A percentile compares a stretch with the other conserved stretches of the same genome.
phyloP scores from a whole-genome alignment of 2,113 vertebrate species.

The Isichthys henryi region DNA sequence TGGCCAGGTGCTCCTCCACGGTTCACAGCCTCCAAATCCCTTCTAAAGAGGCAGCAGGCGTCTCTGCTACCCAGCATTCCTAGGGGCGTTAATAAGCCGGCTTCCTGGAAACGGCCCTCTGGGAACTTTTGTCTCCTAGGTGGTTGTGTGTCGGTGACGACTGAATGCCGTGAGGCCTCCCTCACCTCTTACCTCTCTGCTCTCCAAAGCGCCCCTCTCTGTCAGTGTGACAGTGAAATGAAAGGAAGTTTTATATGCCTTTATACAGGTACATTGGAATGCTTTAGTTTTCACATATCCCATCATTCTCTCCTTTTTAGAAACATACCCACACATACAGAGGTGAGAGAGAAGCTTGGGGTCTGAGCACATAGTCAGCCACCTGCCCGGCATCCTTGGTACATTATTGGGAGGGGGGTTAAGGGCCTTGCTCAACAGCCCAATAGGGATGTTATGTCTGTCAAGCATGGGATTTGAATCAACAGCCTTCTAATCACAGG shows the following conservation, averaged over 20 bases:
- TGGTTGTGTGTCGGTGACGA: background rate
- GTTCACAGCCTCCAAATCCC: background rate
- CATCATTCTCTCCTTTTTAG: background rate
- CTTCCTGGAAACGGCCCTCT: background rate
- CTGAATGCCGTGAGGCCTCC: slow-evolving; percentile 9
- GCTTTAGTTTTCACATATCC: background rate
- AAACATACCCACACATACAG: background rate
- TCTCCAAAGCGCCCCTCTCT: background rate
- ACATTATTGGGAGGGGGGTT: background rate
- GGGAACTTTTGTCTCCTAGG: background rate
- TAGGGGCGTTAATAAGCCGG: slow-evolving; percentile 23
- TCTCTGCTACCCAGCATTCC: background rate
- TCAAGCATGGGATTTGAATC: background rate
- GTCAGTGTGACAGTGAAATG: background rate
- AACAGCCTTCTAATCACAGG: background rate
- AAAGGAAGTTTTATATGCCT: background rate
- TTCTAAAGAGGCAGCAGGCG: background rate
- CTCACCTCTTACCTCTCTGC: background rate
- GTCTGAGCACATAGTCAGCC: background rate
- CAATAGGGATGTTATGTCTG: background rate
- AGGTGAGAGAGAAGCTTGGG: background rate
- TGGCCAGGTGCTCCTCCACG: background rate
- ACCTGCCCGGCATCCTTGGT: background rate
- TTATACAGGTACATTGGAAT: background rate
- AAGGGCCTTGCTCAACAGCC: background rate